Conservation (phyloP, 2,797 vertebrate species). For the Gadopsis marmoratus region DNA sequence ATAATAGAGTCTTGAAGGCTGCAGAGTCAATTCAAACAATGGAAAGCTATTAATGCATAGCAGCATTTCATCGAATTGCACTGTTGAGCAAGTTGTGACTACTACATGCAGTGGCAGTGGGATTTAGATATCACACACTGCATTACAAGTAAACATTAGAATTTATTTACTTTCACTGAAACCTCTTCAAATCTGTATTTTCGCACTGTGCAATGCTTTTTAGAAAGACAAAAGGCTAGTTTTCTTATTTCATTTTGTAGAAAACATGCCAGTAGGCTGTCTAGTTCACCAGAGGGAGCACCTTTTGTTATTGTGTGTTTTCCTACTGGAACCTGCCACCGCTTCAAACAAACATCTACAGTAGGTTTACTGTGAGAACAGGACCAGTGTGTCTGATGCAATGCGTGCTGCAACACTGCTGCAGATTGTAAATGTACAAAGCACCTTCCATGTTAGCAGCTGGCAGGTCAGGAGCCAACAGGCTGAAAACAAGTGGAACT, state of each 20-base stretch:
- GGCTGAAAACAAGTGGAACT: constrained; percentile 27
- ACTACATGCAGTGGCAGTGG: neutral
- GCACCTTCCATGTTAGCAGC: constrained; percentile 17
- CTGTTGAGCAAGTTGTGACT: constrained; percentile 17
- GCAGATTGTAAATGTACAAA: constrained; percentile 10
- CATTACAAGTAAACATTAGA: neutral
- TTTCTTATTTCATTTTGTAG: neutral
- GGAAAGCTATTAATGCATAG: constrained; percentile 53
- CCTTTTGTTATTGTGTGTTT: neutral
- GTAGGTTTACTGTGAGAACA: constrained; percentile 4
- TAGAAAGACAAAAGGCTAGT: neutral
- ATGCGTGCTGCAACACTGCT: constrained; percentile 5
- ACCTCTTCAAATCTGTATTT: neutral
- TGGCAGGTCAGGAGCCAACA: constrained; percentile 40
- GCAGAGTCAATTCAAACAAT: constrained; percentile 63
- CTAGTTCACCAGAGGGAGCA: neutral
- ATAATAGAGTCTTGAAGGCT: constrained; percentile 57
- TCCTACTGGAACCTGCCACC: neutral
- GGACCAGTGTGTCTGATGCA: neutral
- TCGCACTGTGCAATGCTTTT: neutral
- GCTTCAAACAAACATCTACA: neutral
- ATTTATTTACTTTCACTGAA: neutral
- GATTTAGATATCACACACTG: neutral
- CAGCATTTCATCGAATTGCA: constrained; percentile 31
- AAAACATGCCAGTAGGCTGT: neutral